These are phyloP conservation scores for Hormaphis cornu DNA, from an alignment of 1,140 invertebrate genomes.

Conservation along the genomic window DNA sequence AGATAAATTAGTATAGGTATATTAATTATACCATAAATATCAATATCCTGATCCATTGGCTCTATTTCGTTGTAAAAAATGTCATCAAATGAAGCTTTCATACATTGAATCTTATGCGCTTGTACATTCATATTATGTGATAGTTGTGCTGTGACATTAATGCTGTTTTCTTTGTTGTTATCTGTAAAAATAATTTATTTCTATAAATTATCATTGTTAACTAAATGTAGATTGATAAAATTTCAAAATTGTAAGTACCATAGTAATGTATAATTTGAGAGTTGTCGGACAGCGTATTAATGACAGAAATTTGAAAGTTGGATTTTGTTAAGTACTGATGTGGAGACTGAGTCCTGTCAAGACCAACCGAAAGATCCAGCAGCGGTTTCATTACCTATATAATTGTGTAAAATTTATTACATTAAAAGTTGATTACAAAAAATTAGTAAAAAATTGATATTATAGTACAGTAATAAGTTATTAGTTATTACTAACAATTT, in stretches of 20 bases:
- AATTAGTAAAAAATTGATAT: background rate
- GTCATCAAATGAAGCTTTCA: slow-evolving; percentile 74
- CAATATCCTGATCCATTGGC: slow-evolving; percentile 14
- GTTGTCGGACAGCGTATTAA: background rate
- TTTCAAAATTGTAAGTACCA: background rate
- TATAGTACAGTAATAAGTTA: too few relatives aligned
- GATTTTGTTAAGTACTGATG: slow-evolving; percentile 21
- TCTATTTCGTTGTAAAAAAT: slow-evolving; percentile 32
- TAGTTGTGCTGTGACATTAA: slow-evolving; percentile 49
- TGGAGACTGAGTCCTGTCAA: slow-evolving; percentile 2
- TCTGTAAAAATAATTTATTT: background rate
- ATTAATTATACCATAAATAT: slow-evolving; percentile 11
- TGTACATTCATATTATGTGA: slow-evolving; percentile 51
- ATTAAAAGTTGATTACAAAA: too few relatives aligned
- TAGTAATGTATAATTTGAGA: slow-evolving; percentile 12
- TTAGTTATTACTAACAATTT: background rate
- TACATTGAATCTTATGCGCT: slow-evolving; percentile 62
- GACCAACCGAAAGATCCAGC: slow-evolving; percentile 25
- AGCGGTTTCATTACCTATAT: background rate
- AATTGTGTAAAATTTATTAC: background rate
- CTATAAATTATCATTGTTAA: background rate
- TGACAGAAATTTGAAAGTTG: background rate
- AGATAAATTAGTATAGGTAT: background rate
- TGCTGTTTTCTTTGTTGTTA: slow-evolving; percentile 22
- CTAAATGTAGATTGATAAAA: background rate